Evolutionary conservation across 2,888 invertebrate species (phyloP).

Genomic region (Melinopterus prodromus): DNA sequence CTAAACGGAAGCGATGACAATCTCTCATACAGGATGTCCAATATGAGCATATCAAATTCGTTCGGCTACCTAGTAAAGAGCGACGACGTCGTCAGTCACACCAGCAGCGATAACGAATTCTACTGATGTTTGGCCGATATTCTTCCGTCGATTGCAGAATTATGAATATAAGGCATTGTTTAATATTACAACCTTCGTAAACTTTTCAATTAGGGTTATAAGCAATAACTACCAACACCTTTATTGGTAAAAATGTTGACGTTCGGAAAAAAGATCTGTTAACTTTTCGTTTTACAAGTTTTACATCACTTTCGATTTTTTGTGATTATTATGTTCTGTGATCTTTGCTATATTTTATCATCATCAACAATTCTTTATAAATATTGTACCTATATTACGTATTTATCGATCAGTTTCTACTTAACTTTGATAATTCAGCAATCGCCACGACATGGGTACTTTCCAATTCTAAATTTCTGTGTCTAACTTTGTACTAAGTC

Average conservation of each 20-base stretch:
- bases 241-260: too few relatives aligned
- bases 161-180: not conserved
- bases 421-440: not conserved
- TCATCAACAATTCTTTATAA: too few relatives aligned
- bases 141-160: not conserved
- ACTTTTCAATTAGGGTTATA: not conserved
- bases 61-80: constrained; percentile 22
- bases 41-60: constrained; percentile 32
- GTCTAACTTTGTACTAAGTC: not conserved
- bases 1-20: constrained; percentile 34
- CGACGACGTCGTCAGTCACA: constrained; percentile 29
- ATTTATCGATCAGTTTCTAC: not conserved
- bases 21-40: constrained; percentile 30
- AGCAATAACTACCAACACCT: not conserved
- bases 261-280: not conserved
- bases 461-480: not conserved
- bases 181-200: not conserved
- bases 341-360: not conserved
- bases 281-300: not conserved
- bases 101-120: constrained; percentile 35
- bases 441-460: not conserved
- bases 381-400: not conserved
- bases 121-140: constrained; percentile 21
- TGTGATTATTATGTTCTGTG: not conserved
- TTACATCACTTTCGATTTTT: not conserved